Percentiles rank a stretch among this genome's conserved stretches.
Conservation (phyloP, 2,797 vertebrate genomes). For the Enteromius viviparus region DNA sequence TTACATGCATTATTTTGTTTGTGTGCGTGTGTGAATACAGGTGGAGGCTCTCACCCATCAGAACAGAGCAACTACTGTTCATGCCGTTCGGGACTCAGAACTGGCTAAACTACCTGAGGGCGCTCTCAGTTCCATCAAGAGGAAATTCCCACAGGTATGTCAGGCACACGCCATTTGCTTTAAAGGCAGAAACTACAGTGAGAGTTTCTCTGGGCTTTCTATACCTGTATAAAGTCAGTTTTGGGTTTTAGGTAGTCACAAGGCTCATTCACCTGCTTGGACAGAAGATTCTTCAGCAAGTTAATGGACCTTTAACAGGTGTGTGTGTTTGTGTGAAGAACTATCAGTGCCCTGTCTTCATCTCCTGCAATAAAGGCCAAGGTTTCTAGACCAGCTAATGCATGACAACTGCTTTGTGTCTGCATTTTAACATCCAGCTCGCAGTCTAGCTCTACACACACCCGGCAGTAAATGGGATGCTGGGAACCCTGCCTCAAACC, state of each 20-base stretch:
- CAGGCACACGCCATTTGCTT: not conserved
- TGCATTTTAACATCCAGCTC: constrained; percentile 68
- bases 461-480: constrained; percentile 81
- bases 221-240: not conserved
- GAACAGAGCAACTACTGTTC: constrained; percentile 92
- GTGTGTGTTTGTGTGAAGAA: constrained; percentile 64
- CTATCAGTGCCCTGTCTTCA: not conserved
- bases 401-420: not conserved
- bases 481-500: constrained; percentile 81
- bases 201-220: not conserved
- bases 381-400: not conserved
- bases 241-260: constrained; percentile 86
- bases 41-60: constrained; percentile 92
- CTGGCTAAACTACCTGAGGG: constrained; percentile 94
- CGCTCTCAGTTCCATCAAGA: constrained; percentile 92
- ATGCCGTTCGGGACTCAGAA: constrained; percentile 92
- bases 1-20: not conserved
- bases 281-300: constrained; percentile 95
- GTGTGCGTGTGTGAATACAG: constrained; percentile 67
- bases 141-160: constrained; percentile 90
- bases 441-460: constrained; percentile 74
- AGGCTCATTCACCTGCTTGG: constrained; percentile 92
- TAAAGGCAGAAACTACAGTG: not conserved
- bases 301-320: constrained; percentile 82
- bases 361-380: not conserved